Evolutionary conservation across 2,888 invertebrate genomes (phyloP), one percentile per base, ranked within the genome.

Genomic region (Diplolepis rosae): DNA sequence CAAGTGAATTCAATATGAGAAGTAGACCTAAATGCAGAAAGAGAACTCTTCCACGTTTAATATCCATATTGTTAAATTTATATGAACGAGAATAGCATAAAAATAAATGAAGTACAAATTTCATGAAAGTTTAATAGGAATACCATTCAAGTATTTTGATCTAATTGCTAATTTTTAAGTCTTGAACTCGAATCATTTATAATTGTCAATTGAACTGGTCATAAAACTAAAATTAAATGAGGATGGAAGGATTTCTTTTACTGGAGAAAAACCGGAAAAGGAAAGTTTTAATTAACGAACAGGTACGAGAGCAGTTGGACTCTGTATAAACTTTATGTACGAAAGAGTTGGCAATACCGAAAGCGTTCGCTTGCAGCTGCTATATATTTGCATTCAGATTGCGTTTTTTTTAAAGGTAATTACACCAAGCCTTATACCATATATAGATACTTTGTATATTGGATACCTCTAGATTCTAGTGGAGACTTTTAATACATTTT

Each of bases 371-470:
- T 82, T 81, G 83, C 83, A 85, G 82, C 84, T 85, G 85, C 82
- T 80, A 74, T 80, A 83, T 84, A 87, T 87, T 87, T 87, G 87
- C 87, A 87, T 87, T 86, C 84, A 86, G 84, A 87, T 87, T 87
- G 83, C 84, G 79, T 84, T 84, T 84, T 83, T 84, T 78, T 81
- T 69, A 82, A 80, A 80, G 84, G 84, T 84, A 85, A 86, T 85
- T 85, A 84, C 80, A 79, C 69, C 30, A 27, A 61, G 39, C 27
- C 61, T 22, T 42, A 61, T 27, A 61, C 39, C 39, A 24, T 15
- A 24, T 9, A 9, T n/a, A 18, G 2, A 48, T 1, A 15, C 61
- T 27, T 27, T 69, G 32, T n/a, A 66, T 67, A 13, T 18, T 22
- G 32, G 51, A 30, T 71, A 18, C 67, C 54, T 68, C 56, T 4